phyloP scores from a whole-genome alignment of 2,797 vertebrate species.

The Helicolenus hilgendorfi region DNA sequence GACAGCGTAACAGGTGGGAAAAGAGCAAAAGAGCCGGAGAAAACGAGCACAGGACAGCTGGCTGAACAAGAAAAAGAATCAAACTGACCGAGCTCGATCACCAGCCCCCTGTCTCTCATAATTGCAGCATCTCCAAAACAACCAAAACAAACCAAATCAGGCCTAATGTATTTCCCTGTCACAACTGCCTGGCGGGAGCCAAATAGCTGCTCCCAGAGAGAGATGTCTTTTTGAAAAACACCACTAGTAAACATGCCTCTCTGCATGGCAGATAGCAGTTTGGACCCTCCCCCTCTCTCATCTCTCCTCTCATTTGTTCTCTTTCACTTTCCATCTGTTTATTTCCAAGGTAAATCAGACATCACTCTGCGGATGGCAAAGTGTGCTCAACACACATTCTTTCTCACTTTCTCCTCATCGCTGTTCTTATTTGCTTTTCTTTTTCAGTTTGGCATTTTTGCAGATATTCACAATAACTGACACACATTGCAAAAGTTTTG shows the following conservation, averaged over 20 bases:
- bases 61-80: slow-evolving; percentile 32
- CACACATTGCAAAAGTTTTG: neutral
- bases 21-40: neutral
- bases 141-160: slow-evolving; percentile 78
- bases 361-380: slow-evolving; percentile 44
- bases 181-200: slow-evolving; percentile 82
- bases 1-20: slow-evolving; percentile 27
- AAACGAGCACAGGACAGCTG: slow-evolving; percentile 2
- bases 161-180: slow-evolving; percentile 82
- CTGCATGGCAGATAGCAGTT: slow-evolving; percentile 78
- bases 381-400: neutral
- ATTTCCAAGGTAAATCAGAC: slow-evolving; percentile 59
- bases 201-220: slow-evolving; percentile 79
- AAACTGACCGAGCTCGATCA: slow-evolving; percentile 49
- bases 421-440: neutral
- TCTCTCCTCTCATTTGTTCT: slow-evolving; percentile 56
- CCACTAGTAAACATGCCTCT: slow-evolving; percentile 77
- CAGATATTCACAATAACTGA: neutral
- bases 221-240: slow-evolving; percentile 82
- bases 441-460: neutral
- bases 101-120: slow-evolving; percentile 74
- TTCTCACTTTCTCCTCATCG: neutral
- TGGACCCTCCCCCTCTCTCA: slow-evolving; percentile 36
- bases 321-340: slow-evolving; percentile 72
- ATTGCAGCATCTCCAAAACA: slow-evolving; percentile 78